Conservation (phyloP, 1,140 invertebrate species). For the Pogonognathellus flavescens region DNA sequence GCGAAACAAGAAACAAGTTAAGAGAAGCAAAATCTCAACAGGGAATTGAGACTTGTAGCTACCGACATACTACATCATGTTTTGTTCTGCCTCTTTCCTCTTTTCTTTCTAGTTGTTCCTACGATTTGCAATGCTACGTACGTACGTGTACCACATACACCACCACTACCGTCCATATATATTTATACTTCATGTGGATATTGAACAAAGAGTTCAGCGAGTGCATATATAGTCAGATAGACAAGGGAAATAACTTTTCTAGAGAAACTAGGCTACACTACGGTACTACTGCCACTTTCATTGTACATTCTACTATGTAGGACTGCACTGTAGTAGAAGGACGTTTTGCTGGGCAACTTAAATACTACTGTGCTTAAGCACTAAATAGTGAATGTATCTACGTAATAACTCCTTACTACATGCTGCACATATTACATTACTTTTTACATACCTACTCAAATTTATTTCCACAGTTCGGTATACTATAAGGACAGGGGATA, state of each 20-base stretch:
- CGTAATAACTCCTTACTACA: too few relatives aligned
- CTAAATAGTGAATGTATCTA: too few relatives aligned
- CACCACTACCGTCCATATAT: too few relatives aligned
- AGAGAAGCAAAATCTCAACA: slow-evolving; percentile 16
- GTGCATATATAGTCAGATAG: neutral
- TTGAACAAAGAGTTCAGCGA: neutral
- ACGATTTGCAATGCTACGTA: neutral
- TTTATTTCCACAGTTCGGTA: too few relatives aligned
- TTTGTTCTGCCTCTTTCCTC: slow-evolving; percentile 32
- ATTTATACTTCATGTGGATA: neutral
- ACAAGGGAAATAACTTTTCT: slow-evolving; percentile 16
- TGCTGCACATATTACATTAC: too few relatives aligned
- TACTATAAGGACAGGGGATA: too few relatives aligned
- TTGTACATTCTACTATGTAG: neutral
- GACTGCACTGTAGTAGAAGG: too few relatives aligned
- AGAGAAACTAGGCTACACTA: slow-evolving; percentile 33
- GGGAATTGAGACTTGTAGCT: slow-evolving; percentile 46
- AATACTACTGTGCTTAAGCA: too few relatives aligned
- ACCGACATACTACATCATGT: slow-evolving; percentile 39
- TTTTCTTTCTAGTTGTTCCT: neutral
- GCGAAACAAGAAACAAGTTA: slow-evolving; percentile 15
- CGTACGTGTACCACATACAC: too few relatives aligned
- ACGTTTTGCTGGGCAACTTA: too few relatives aligned
- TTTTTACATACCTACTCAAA: too few relatives aligned
- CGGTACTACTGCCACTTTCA: neutral